Base-by-base conservation (phyloP, 2,888 invertebrate species). In the Ectemnius cavifrons region DNA sequence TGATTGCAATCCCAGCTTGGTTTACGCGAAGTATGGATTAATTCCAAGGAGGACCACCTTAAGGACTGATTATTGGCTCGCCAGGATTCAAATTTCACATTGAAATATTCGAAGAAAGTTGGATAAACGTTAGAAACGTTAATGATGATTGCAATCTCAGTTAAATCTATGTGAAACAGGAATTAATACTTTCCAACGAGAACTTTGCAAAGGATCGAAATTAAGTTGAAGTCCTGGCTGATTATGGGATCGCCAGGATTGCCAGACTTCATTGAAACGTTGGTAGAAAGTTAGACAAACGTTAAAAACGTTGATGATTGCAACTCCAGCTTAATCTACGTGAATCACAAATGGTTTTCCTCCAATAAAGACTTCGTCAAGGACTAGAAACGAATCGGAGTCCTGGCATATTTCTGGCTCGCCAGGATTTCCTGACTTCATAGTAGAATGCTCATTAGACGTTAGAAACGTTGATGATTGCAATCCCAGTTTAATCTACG, bases 321-420 rank as follows among this genome's bases (percentile, higher is more conserved):
- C 23, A 56, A 28, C 71, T 85, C 89, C 49, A 86, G 83, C 57
- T 78, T 89, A 75, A 87, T 90, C 28, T 90, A 89, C 80, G 89
- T 90, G 60, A 91, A 91, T 64, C 90, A 91, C 74, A 90, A 90
- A 67, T 91, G 90, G 90, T 87, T 23, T 23, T 23, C 23, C 5
- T 81, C 86, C 23, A 47, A 23, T 59, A 83, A 90, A 23, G 89
- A 89, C 60, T 85, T 87, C 70, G 77, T 85, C 69, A 89, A 23
- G 23, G 3, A 23, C 23, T 23, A 23, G 23, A 23, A 23, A 2
- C 23, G 23, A 23, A 23, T 23, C 20, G 20, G 2, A 20, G 20
- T 20, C 23, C 23, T 23, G 23, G 23, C 13, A 11, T 11, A 47
- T 47, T 47, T 2, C n/a, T n/a, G 47, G n/a, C n/a, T 14, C 47